phyloP scores from a whole-genome alignment of 1,140 invertebrate genomes.

The Berghia stephanieae region DNA sequence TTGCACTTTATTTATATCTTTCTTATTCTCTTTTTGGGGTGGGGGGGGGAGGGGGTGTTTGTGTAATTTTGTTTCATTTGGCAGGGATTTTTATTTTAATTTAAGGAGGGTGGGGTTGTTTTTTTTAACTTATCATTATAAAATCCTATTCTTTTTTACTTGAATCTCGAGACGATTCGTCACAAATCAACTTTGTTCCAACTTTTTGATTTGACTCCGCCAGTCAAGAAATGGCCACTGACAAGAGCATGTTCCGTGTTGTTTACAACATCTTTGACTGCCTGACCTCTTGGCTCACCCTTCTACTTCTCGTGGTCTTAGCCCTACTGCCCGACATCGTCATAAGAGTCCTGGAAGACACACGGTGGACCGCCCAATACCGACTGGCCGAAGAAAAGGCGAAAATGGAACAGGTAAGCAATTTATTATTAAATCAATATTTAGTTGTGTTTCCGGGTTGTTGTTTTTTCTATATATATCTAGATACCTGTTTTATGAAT shows the following conservation, averaged over 20 bases:
- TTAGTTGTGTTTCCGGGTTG: no score
- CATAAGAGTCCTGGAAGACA: slow-evolving; percentile 46
- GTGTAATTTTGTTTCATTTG: neutral
- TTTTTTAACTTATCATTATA: no score
- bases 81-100: neutral
- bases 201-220: neutral
- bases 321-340: slow-evolving; percentile 73
- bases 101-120: neutral
- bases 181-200: neutral
- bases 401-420: neutral
- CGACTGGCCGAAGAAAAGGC: neutral
- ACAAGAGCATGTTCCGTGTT: slow-evolving; percentile 71
- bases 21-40: no score
- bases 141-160: no score
- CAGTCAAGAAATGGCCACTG: slow-evolving; percentile 10
- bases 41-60: no score
- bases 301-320: slow-evolving; percentile 69
- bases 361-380: slow-evolving; percentile 25
- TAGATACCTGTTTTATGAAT: neutral
- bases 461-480: neutral
- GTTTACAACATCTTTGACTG: slow-evolving; percentile 72
- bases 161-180: neutral
- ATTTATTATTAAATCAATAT: no score
- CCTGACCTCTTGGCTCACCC: slow-evolving; percentile 73
- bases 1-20: no score